Conservation (phyloP, 2,797 vertebrate genomes). For the Pyrocephalus nanus region DNA sequence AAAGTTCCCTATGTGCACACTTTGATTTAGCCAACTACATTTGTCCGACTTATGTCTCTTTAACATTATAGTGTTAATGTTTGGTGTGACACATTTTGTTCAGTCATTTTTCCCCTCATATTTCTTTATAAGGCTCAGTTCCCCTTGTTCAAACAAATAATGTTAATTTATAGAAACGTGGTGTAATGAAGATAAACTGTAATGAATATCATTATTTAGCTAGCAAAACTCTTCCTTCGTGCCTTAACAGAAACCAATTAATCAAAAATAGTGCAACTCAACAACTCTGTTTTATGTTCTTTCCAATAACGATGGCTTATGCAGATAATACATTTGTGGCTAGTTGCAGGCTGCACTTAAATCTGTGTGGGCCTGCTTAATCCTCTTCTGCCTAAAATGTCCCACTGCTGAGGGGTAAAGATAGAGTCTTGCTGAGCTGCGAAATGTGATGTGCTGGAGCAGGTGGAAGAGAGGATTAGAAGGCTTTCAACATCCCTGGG, state of each 20-base stretch:
- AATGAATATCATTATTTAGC: constrained; percentile 10
- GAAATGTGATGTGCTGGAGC: neutral
- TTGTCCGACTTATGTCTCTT: neutral
- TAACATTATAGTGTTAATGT: neutral
- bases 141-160: constrained; percentile 22
- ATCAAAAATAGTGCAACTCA: neutral
- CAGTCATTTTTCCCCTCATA: neutral
- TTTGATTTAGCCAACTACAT: neutral
- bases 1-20: neutral
- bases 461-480: constrained; percentile 27
- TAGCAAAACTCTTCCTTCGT: constrained; percentile 32
- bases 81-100: neutral
- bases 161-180: neutral
- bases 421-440: neutral
- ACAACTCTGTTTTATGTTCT: neutral
- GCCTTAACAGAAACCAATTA: constrained; percentile 45
- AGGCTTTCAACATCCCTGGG: neutral
- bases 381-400: constrained; percentile 22
- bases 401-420: constrained; percentile 17
- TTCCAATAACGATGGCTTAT: neutral
- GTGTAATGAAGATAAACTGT: constrained; percentile 23
- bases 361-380: constrained; percentile 2
- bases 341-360: constrained; percentile 6
- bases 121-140: neutral
- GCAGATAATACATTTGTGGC: neutral